These are phyloP conservation scores for Bellardia bayeri DNA, from an alignment of 2,888 invertebrate species.

Conservation along the genomic window DNA sequence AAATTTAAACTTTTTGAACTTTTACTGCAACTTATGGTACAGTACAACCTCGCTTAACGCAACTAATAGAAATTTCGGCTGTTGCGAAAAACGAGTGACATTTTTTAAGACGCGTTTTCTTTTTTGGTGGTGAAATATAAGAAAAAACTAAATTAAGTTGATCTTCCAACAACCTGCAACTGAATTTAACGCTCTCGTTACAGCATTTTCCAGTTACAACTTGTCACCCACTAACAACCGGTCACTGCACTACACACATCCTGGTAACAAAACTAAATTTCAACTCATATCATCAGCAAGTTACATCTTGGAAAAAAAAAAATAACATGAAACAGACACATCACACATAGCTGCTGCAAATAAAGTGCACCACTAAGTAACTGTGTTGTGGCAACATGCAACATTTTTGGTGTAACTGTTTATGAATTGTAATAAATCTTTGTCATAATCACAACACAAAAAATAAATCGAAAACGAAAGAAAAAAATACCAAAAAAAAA, in stretches of 20 bases:
- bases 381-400: neutral
- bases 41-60: too few relatives aligned
- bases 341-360: neutral
- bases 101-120: too few relatives aligned
- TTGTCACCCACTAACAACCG: neutral
- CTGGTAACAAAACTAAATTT: neutral
- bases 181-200: too few relatives aligned
- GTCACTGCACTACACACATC: neutral
- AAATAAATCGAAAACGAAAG: neutral
- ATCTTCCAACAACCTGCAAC: too few relatives aligned
- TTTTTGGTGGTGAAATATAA: too few relatives aligned
- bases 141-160: too few relatives aligned
- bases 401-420: conserved; percentile 7
- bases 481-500: conserved; percentile 39
- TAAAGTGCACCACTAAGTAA: neutral
- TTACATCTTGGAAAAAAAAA: neutral
- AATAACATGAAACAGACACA: neutral
- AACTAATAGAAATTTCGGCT: too few relatives aligned
- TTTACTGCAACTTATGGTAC: too few relatives aligned
- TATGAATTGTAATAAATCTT: conserved; percentile 57
- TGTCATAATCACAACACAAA: conserved; percentile 54
- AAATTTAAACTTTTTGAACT: too few relatives aligned
- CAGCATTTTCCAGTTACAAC: neutral
- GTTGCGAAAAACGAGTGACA: too few relatives aligned
- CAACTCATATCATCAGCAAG: neutral